Evolutionary conservation across 35 echinoderm and acorn worm genomes (phyloP).

Genomic region (Acanthaster planci): DNA sequence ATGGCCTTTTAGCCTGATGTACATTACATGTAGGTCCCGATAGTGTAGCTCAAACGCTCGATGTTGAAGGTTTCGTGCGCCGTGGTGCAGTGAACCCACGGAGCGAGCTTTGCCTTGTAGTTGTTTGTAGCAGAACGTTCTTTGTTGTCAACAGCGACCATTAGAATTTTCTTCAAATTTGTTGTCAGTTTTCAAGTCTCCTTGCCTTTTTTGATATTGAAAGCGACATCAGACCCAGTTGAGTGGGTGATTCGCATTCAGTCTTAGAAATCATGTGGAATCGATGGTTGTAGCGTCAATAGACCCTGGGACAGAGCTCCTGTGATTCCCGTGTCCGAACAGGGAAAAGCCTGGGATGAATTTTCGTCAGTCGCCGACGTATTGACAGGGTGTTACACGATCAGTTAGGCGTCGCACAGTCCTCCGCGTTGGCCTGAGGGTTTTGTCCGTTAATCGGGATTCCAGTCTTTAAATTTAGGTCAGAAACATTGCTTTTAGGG

Average conservation of each 20-base stretch:
- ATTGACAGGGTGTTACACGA: slow-evolving; percentile 24
- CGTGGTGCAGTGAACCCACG: not conserved
- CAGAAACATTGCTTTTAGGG: not conserved
- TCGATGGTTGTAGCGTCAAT: slow-evolving; percentile 16
- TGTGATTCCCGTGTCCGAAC: too few relatives aligned
- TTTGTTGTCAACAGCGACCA: not conserved
- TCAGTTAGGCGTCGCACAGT: not conserved
- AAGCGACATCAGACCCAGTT: slow-evolving; percentile 2
- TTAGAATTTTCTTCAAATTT: not conserved
- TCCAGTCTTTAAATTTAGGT: not conserved
- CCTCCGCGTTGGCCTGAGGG: not conserved
- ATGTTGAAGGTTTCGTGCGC: slow-evolving; percentile 17
- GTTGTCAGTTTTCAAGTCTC: not conserved
- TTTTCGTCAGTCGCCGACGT: slow-evolving; percentile 4
- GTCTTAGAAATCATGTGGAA: slow-evolving; percentile 16
- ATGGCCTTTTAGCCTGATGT: too few relatives aligned
- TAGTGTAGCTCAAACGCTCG: not conserved
- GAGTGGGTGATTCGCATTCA: not conserved
- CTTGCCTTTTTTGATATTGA: not conserved
- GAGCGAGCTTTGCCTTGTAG: slow-evolving; percentile 7
- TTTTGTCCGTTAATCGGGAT: not conserved
- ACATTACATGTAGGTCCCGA: too few relatives aligned
- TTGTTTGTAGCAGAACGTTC: not conserved
- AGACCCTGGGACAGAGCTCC: too few relatives aligned
- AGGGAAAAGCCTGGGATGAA: not conserved